Base-by-base conservation (phyloP, 2,888 invertebrate species). In the Coecobrya sp. region DNA sequence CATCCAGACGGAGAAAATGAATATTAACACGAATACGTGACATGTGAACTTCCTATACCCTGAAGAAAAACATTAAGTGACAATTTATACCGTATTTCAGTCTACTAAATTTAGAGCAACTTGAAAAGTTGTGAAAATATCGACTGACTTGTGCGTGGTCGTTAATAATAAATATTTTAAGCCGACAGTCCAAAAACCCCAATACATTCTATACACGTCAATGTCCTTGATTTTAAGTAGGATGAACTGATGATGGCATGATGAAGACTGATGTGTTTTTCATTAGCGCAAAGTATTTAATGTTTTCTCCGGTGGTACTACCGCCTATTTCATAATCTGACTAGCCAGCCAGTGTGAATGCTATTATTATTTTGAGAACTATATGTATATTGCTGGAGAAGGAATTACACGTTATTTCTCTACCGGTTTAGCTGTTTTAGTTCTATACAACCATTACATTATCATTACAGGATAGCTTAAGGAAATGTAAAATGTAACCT, bases 1-100 rank as follows among this genome's bases (percentile, higher is more conserved):
- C 7, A 36, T 36, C 36, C 2, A 27, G 11, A 68, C 36, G n/a
- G 79, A 79, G 8, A 79, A 79, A 79, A 30, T 79, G 55, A 79
- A 79, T 79, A 25, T 52, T 55, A 79, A 27, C 79, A 79, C 79
- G 79, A 52, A 55, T 11, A 52, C 1, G 8, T 25, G 10, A 30
- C 1, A 19, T 79, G n/a, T 16, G 42, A 22, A 42, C 8, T 70
- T 70, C 42, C 70, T n/a, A 10, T 19, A 13, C 3, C 55, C n/a
- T 55, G 55, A 55, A 55, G 55, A 55, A 55, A 55, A 19, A 19
- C 55, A n/a, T 13, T n/a, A 7, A 16, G 10, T 10, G 10, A 49
- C 11, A 49, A 16, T n/a, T n/a, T n/a, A n/a, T n/a, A n/a, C 49
- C 49, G 49, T 13, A n/a, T n/a, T n/a, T n/a, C n/a, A n/a, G n/a